phyloP scores from a whole-genome alignment of 1,140 invertebrate species.

The Megalopta genalis region DNA sequence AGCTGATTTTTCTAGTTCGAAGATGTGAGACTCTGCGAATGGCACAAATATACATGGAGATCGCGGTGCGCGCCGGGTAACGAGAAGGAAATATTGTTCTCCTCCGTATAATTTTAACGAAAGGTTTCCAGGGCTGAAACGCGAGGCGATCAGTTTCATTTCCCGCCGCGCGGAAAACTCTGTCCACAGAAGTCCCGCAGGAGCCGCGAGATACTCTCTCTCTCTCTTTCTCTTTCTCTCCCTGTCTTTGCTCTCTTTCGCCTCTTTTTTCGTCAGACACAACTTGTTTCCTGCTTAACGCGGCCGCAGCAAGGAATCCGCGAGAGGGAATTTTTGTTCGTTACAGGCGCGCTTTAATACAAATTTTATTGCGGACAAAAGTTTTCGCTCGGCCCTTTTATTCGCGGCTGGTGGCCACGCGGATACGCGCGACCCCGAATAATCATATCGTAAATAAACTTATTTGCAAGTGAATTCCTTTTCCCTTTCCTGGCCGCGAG shows the following conservation, averaged over 20 bases:
- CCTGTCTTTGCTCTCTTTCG: background rate
- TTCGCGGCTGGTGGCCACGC: background rate
- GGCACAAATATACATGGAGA: background rate
- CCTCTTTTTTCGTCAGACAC: no score
- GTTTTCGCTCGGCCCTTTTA: background rate
- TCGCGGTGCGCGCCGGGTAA: background rate
- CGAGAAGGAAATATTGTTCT: constrained; percentile 5
- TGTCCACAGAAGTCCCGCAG: background rate
- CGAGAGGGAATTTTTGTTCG: background rate
- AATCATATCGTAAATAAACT: constrained; percentile 43
- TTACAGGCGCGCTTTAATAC: background rate
- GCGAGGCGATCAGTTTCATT: constrained; percentile 24
- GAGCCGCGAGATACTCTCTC: background rate
- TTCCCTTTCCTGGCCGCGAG: background rate
- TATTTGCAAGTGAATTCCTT: constrained; percentile 49
- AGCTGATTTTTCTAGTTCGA: no score
- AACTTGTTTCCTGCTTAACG: constrained; percentile 17
- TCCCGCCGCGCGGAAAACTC: constrained; percentile 11
- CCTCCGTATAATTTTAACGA: background rate
- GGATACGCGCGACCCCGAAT: constrained; percentile 29
- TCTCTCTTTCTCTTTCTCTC: background rate
- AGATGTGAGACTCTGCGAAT: background rate
- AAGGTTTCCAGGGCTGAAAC: background rate
- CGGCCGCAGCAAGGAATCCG: background rate
- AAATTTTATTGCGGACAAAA: constrained; percentile 35